Conservation (phyloP, 2,888 invertebrate genomes). For the Geophilus truncorum region DNA sequence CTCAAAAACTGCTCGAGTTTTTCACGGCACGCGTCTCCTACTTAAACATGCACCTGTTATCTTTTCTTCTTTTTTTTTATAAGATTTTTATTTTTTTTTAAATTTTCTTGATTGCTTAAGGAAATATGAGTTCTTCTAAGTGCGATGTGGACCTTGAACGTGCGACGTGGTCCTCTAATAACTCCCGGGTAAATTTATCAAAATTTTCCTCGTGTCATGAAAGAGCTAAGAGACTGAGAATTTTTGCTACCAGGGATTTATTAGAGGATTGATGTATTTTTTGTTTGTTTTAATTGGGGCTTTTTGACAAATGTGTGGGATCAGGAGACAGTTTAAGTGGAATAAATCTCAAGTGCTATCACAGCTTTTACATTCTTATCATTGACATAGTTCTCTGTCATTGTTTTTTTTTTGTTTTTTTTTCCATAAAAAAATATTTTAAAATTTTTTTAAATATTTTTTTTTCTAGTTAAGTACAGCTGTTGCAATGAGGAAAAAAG, state of each 20-base stretch:
- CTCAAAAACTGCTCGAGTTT: conserved; percentile 25
- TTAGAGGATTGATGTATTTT: background rate
- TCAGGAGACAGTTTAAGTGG: background rate
- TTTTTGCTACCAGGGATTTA: too few species aligned
- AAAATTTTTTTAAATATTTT: background rate
- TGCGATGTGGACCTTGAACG: too few species aligned
- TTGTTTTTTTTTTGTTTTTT: background rate
- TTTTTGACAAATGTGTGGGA: background rate
- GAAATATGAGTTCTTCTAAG: background rate
- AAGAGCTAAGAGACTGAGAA: too few species aligned
- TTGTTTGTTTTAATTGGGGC: background rate
- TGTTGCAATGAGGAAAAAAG: background rate
- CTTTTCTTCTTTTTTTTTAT: background rate
- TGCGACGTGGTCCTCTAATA: too few species aligned
- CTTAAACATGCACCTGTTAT: background rate
- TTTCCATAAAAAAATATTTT: too few species aligned
- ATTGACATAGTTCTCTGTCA: background rate
- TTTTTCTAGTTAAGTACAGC: background rate
- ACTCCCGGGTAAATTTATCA: too few species aligned
- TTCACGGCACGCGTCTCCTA: conserved; percentile 16
- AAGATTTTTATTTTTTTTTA: background rate
- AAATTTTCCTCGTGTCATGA: too few species aligned
- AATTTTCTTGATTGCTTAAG: background rate
- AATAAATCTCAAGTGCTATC: background rate
- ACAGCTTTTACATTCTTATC: background rate